phyloP scores from a whole-genome alignment of 2,888 invertebrate genomes.

The Rhamphomyia laevipes region DNA sequence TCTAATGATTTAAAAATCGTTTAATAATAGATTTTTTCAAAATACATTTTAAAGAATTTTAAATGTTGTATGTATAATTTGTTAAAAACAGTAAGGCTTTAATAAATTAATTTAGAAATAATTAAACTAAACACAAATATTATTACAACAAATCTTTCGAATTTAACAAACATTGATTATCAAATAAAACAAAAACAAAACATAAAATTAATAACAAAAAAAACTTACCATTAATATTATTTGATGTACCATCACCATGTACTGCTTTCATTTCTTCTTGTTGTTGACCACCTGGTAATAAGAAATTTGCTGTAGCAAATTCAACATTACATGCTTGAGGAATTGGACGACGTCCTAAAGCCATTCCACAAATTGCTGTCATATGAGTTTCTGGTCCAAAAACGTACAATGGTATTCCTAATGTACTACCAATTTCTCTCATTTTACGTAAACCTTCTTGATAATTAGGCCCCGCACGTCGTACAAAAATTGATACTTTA shows the following conservation, averaged over 20 bases:
- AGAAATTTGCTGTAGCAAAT: conserved; percentile 79
- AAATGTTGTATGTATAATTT: no score
- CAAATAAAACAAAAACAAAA: neutral
- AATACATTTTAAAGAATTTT: no score
- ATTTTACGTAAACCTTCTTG: conserved; percentile 94
- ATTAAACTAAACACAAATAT: no score
- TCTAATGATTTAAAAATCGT: no score
- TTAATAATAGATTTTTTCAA: no score
- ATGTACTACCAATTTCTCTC: conserved; percentile 72
- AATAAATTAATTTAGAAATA: no score
- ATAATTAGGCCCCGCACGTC: conserved; percentile 97
- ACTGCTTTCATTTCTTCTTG: conserved; percentile 34
- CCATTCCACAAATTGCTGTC: conserved; percentile 99
- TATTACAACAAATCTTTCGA: neutral
- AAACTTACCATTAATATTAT: conserved; percentile 8
- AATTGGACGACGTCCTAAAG: conserved; percentile 78
- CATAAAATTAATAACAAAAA: neutral
- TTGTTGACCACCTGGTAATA: conserved; percentile 63
- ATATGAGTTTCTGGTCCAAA: conserved; percentile 99
- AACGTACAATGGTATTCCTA: conserved; percentile 87
- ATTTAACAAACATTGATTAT: neutral
- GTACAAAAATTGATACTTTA: conserved; percentile 87
- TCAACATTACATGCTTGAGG: conserved; percentile 56
- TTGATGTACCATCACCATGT: conserved; percentile 21
- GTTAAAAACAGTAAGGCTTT: no score